Evolutionary conservation across 2,113 vertebrate genomes (phyloP).

Genomic region (Spea bombifrons): DNA sequence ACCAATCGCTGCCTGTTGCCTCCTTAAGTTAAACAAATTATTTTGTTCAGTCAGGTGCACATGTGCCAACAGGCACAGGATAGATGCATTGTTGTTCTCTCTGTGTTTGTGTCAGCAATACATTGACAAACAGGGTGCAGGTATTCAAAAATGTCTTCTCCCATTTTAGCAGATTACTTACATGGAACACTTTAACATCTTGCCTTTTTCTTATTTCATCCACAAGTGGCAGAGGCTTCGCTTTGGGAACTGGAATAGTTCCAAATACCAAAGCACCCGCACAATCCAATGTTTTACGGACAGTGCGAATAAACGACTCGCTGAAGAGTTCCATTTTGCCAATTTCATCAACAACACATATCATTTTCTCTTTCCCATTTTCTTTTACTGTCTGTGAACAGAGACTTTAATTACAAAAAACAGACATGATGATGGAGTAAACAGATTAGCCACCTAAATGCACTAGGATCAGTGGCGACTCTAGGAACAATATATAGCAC

Average conservation of each 20-base stretch:
- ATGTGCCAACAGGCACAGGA: neutral
- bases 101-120: neutral
- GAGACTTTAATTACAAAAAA: neutral
- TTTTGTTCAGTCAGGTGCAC: neutral
- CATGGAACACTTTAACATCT: constrained; percentile 82
- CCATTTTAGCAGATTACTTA: constrained; percentile 63
- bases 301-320: constrained; percentile 79
- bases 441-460: too few species aligned
- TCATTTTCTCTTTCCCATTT: constrained; percentile 55
- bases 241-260: constrained; percentile 85
- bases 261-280: constrained; percentile 71
- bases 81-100: neutral
- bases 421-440: too few species aligned
- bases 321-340: constrained; percentile 98
- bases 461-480: too few species aligned
- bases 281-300: constrained; percentile 69
- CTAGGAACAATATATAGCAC: too few species aligned
- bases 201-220: constrained; percentile 82
- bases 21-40: neutral
- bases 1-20: neutral
- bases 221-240: constrained; percentile 80
- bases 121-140: too few species aligned
- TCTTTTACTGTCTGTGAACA: constrained; percentile 60
- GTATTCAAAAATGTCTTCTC: too few species aligned
- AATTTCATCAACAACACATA: constrained; percentile 89